Evolutionary conservation across 64 coral and sea anemone genomes (phyloP), one percentile per base, ranked within the genome.

Genomic region (Trachythela sp.): DNA sequence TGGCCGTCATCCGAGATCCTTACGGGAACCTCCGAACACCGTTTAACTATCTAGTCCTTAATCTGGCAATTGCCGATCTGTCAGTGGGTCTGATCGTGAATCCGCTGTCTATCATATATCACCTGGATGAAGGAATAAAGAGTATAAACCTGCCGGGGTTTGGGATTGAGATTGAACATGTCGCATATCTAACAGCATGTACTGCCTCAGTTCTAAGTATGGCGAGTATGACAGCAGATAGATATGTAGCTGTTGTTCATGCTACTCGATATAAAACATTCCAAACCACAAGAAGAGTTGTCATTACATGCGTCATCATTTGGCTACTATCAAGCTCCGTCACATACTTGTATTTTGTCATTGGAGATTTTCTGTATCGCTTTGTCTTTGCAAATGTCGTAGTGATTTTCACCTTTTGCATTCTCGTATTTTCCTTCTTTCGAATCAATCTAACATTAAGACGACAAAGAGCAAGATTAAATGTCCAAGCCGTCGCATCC

Each of bases 201-300:
- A 80, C 75, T 80, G 75, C 75, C 6, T 80, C 75, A 80, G 75
- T 80, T 7, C 31, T 80, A 29, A 80, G 75, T 22, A 80, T 80
- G 75, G 75, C 75, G 8, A 39, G 33, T 17, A 80, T 80, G 75
- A 80, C 75, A 34, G 75, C 38, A 11, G 75, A 80, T 80, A 35
- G 75, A 80, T 80, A 80, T 30, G 37, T 80, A 34, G 75, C 75
- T 80, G 75, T 80, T 30, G 75, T 80, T 39, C 37, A 80, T 22
- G 33, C 75, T 15, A 37, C 75, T 22, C 8, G 37, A 40, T 80
- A 80, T 11, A 80, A 39, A 36, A 22, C 38, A 38, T 80, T 37
- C 8, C 75, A 80, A 37, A 80, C 26, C 15, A 80, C 32, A 80
- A 80, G 33, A 39, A 30, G 37, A 39, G 37, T 80, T 39, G 32